Evolutionary conservation across 1,140 invertebrate genomes (phyloP), one percentile per base, ranked within the genome.

Genomic region (Scaptomyza graminum): DNA sequence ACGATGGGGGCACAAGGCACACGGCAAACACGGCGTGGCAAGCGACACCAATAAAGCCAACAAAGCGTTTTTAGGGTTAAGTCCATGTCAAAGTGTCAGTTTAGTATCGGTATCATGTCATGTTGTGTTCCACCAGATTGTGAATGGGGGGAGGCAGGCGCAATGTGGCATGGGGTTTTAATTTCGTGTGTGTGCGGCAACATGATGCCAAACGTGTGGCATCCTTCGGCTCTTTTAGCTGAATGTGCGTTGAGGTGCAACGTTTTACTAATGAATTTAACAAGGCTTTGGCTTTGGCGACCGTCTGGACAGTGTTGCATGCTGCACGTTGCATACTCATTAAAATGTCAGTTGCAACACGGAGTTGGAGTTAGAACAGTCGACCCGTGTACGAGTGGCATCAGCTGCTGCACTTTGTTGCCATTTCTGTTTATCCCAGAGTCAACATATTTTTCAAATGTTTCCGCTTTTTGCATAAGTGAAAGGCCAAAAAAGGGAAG

Each of bases 51-150:
- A 88, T 88, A 88, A 88, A 89, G 84, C 84, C 80, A 84, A 90
- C 84, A 88, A 88, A 88, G 83, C 84, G 80, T 89, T 88, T 85
- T 89, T 90, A 89, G 84, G 85, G 85, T 91, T 91, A 91, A 91
- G 82, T 90, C 90, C 85, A 88, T 91, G 90, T 91, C 90, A 91
- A 91, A 91, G 90, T 91, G 90, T 91, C 90, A 91, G 90, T 90
- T 91, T 90, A 91, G 90, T 91, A 91, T 91, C 90, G 90, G 90
- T 91, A 89, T 90, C 90, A 91, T 90, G 90, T 90, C 89, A 90
- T 90, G 90, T 87, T 72, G 87, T 80, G 79, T 34, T 34, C 60
- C 78, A 66, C 69, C 69, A 72, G 69, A 72, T 67, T 72, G 68
- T 56, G 22, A 55, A 39, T 22, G 34, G 16, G 15, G 15, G 52